phyloP scores from a whole-genome alignment of 2,888 invertebrate genomes.

The Girardia tigrina region DNA sequence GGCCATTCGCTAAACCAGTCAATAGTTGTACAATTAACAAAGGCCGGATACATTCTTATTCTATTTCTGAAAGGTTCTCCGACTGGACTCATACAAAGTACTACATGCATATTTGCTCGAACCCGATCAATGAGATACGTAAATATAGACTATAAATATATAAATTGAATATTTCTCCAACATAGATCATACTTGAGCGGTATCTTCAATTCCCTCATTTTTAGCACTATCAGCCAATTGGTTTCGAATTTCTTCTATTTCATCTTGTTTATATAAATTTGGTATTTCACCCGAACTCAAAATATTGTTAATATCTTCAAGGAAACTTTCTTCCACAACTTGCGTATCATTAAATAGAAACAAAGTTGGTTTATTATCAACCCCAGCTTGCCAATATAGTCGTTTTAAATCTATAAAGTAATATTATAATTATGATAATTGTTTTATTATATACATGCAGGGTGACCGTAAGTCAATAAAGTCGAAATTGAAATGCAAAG shows the following conservation, averaged over 20 bases:
- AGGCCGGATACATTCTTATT: slow-evolving; percentile 70
- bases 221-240: slow-evolving; percentile 45
- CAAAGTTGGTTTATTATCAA: slow-evolving; percentile 62
- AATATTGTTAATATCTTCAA: slow-evolving; percentile 75
- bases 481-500: too few species aligned
- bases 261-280: slow-evolving; percentile 71
- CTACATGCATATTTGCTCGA: slow-evolving; percentile 63
- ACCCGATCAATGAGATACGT: slow-evolving; percentile 66
- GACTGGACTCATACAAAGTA: slow-evolving; percentile 74
- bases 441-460: too few species aligned
- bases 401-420: slow-evolving; percentile 56
- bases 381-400: slow-evolving; percentile 62
- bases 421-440: not conserved
- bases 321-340: slow-evolving; percentile 66
- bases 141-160: slow-evolving; percentile 56
- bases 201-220: slow-evolving; percentile 49
- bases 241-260: slow-evolving; percentile 62
- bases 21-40: slow-evolving; percentile 72
- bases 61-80: slow-evolving; percentile 64
- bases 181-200: slow-evolving; percentile 30
- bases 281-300: slow-evolving; percentile 73
- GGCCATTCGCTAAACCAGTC: slow-evolving; percentile 84
- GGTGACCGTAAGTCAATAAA: too few species aligned
- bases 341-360: slow-evolving; percentile 74
- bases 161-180: not conserved